phyloP scores from a whole-genome alignment of 2,888 invertebrate species.

The Acronicta alni region DNA sequence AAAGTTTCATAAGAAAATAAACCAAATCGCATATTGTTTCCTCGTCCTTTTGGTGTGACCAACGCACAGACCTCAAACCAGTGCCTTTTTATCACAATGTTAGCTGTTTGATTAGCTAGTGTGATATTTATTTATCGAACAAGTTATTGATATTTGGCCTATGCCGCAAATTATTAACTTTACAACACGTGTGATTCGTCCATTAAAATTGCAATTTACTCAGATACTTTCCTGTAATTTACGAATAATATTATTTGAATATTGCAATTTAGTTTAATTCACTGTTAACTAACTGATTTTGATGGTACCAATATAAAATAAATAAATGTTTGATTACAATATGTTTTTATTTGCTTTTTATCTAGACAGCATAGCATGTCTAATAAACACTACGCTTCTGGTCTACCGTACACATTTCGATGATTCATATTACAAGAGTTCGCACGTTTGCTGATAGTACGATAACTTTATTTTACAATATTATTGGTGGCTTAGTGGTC shows the following conservation, averaged over 20 bases:
- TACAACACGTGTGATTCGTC: conserved; percentile 37
- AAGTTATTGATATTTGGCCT: background rate
- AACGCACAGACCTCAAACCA: too few species aligned
- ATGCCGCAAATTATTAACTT: conserved; percentile 15
- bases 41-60: background rate
- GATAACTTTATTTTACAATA: too few species aligned
- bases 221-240: conserved; percentile 24
- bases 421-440: too few species aligned
- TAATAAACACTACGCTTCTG: too few species aligned
- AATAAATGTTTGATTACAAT: conserved; percentile 56
- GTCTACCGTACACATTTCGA: too few species aligned
- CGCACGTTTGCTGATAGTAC: too few species aligned
- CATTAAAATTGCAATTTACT: conserved; percentile 29
- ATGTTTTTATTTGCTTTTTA: conserved; percentile 14
- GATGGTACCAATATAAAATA: conserved; percentile 46
- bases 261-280: conserved; percentile 23
- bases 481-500: too few species aligned
- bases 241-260: conserved; percentile 29
- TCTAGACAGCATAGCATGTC: too few species aligned
- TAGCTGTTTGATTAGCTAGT: too few species aligned
- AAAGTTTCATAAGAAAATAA: background rate
- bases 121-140: too few species aligned
- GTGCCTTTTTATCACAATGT: too few species aligned
- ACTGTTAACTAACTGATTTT: conserved; percentile 30
- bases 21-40: background rate